phyloP scores from a whole-genome alignment of 2,888 invertebrate genomes.

The Tinea pellionella region DNA sequence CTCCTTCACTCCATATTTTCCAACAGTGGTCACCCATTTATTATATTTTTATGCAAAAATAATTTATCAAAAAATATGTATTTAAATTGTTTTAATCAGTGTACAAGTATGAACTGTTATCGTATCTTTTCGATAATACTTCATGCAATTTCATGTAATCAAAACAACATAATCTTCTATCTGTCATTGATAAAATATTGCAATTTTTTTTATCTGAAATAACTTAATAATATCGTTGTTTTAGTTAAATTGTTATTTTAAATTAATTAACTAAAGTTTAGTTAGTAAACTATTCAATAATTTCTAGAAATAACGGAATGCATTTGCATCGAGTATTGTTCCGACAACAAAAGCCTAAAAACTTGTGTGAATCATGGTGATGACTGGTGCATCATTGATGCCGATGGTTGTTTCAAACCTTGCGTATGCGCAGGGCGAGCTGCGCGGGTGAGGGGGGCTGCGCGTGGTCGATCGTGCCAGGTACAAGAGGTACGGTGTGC shows the following conservation, averaged over 20 bases:
- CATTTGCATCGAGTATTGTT: background rate
- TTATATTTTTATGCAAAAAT: too few relatives aligned
- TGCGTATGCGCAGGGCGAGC: constrained; percentile 17
- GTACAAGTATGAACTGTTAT: background rate
- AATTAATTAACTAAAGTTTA: too few relatives aligned
- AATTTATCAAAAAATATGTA: background rate
- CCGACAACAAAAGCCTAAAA: background rate
- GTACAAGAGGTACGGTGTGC: constrained; percentile 63
- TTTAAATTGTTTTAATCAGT: background rate
- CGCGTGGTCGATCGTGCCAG: constrained; percentile 52
- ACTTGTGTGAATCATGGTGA: background rate
- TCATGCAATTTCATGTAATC: background rate
- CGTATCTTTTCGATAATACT: background rate
- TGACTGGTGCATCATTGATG: constrained; percentile 6
- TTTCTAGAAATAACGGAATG: too few relatives aligned
- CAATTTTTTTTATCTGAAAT: too few relatives aligned
- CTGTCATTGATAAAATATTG: background rate
- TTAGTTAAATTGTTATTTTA: too few relatives aligned
- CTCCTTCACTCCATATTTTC: too few relatives aligned
- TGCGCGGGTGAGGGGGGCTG: constrained; percentile 29
- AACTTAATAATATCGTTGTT: too few relatives aligned
- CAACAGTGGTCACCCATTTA: too few relatives aligned
- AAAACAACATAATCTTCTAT: background rate
- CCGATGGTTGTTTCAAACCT: background rate
- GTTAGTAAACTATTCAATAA: too few relatives aligned